Percentiles rank a stretch among this genome's conserved stretches.
Evolutionary conservation across 2,113 vertebrate genomes (phyloP).

Genomic region (Lichenostomus cassidix): DNA sequence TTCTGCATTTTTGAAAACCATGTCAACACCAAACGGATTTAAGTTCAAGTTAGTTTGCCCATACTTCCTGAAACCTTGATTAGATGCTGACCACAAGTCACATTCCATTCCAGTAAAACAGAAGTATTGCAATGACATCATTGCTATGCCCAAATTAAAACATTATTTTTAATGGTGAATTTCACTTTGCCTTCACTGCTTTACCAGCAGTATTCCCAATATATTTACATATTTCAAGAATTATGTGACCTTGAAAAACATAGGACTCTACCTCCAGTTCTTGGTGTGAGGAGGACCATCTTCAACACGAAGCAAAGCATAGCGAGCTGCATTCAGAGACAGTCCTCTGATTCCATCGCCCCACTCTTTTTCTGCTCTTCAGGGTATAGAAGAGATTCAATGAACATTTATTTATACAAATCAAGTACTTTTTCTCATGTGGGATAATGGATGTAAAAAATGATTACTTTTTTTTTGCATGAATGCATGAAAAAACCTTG

Average conservation of each 20-base stretch:
- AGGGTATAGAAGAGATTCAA: background rate
- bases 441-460: background rate
- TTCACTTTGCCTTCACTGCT: background rate
- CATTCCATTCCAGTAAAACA: background rate
- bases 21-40: background rate
- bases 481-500: background rate
- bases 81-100: background rate
- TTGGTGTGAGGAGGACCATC: constrained; percentile 93
- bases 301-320: constrained; percentile 90
- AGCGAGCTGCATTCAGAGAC: constrained; percentile 93
- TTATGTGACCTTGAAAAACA: background rate
- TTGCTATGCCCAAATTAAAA: background rate
- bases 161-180: background rate
- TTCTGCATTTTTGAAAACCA: background rate
- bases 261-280: constrained; percentile 89
- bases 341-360: constrained; percentile 93
- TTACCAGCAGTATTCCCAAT: background rate
- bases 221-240: background rate
- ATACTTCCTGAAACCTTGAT: background rate
- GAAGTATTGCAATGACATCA: background rate
- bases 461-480: background rate
- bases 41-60: background rate
- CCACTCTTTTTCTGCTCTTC: constrained; percentile 97
- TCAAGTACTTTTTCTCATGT: background rate
- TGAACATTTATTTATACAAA: background rate